Evolutionary conservation across 2,113 vertebrate genomes (phyloP).

Genomic region (Rhipidura dahli): DNA sequence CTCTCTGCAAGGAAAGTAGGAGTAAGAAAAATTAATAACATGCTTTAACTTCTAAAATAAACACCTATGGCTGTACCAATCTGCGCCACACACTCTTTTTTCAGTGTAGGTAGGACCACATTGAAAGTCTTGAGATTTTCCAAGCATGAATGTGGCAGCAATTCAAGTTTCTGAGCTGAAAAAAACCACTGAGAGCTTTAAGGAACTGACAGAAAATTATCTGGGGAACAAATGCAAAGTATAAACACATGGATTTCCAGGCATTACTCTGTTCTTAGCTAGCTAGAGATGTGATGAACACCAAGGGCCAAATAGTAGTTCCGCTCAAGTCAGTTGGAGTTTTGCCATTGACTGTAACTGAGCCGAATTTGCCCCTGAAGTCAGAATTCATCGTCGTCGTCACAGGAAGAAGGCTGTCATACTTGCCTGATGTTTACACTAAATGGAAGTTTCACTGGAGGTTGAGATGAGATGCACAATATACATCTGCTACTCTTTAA

Average conservation of each 20-base stretch:
- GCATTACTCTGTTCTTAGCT: constrained; percentile 9
- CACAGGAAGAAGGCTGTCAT: constrained; percentile 21
- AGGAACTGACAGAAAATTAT: neutral
- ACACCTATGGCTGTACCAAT: neutral
- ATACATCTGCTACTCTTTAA: neutral
- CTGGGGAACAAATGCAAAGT: neutral
- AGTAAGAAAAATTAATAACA: neutral
- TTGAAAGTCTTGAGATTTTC: neutral
- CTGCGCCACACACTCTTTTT: neutral
- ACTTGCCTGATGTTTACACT: constrained; percentile 8
- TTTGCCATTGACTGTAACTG: neutral
- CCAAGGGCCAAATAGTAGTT: constrained; percentile 12
- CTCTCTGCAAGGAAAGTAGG: neutral
- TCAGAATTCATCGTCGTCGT: neutral
- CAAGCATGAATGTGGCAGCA: neutral
- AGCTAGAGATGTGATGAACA: neutral
- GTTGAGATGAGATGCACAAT: neutral
- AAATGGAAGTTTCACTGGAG: constrained; percentile 10
- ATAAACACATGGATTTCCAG: constrained; percentile 52
- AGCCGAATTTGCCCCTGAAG: neutral
- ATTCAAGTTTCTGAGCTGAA: constrained; percentile 21
- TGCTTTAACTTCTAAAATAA: neutral
- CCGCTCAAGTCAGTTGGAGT: constrained; percentile 4
- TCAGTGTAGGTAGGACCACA: neutral
- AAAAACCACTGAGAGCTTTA: neutral